Base-by-base conservation (phyloP, 2,888 invertebrate species). In the Neocrepidodera transversa region DNA sequence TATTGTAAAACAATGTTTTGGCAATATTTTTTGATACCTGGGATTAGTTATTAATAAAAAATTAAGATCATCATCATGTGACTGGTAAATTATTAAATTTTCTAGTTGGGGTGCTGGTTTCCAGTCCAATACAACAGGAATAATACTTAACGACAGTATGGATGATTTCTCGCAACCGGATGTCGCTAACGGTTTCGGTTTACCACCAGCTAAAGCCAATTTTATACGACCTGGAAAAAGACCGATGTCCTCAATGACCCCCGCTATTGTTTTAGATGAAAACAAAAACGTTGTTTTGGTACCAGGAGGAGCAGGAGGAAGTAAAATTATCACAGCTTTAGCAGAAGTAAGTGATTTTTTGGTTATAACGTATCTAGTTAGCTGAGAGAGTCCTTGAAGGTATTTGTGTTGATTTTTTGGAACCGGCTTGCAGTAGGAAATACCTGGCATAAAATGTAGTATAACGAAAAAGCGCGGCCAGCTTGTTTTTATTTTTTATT, bases 201-300 rank as follows among this genome's bases (percentile, higher is more conserved):
- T 93, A 43, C 91, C 91, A 0, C 90, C 96, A 0, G 92, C 93
- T 0, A 63, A 58, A 6, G 88, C 90, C 1, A 98, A 97, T 81
- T 90, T 87, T 76, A 89, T 97, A 48, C 81, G 80, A 23, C 92
- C 95, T 0, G 88, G 90, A 2, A 92, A 94, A 73, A 84, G 92
- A 32, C 94, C 97, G 0, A 81, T 95, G 71, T 96, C 95, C 16
- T 95, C 95, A 0, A 97, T 96, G 94, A 87, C 87, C 60, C 97
- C 97, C 0, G 83, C 88, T 23, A 87, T 97, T 45, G 81, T 96
- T 10, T 78, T 91, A 2, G 85, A 91, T 68, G 78, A 45, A 2
- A 56, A 79, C 2, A 77, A 86, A 10, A 86, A 86, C 3, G 81
- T 87, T 4, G 13, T 64, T n/a, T 40, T 64, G 61, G 58, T 87